Base-by-base conservation (phyloP, 1,140 invertebrate species). In the Elymnias hypermnestra region DNA sequence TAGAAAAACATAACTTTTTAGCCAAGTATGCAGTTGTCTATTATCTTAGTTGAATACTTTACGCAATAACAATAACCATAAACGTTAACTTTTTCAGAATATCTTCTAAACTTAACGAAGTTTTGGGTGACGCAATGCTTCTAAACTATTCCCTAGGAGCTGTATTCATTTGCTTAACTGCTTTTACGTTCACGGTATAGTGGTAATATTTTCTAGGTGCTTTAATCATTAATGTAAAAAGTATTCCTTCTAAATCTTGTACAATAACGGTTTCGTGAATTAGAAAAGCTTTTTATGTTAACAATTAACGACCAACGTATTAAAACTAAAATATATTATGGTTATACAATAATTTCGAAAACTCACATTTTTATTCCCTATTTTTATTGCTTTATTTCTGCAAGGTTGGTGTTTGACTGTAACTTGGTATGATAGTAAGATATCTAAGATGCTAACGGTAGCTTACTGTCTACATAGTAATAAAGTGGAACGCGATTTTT, bases 111-210 rank as follows among this genome's bases (percentile, higher is more conserved):
- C 61, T 83, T 9, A 61, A 79, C 50, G 33, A 29, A 12, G 56
- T 74, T 28, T 46, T 76, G 33, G 75, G 78, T 49, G 69, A 76
- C 31, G 65, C 55, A 29, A 75, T 77, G 67, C 49, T 78, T 40
- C 33, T 78, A 2, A 74, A 70, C 41, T 83, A 78, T 47, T 60
- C 61, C 31, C 67, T 78, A 26, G 72, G 72, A 35, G 65, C 69
- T 3, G 40, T 76, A 28, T 78, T 83, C 25, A 73, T 83, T 60
- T 72, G 72, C 28, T 60, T 83, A 9, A 78, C 78, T 21, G 67
- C 69, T 39, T 83, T 75, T 31, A 72, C 68, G 10, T 65, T 61
- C 17, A 72, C 64, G 47, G 75, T 79, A 64, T 52, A 26, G 14
- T 13, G 25, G 14, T 55, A 42, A 47, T 51, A 26, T 26, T 8